phyloP scores from a whole-genome alignment of 2,797 vertebrate genomes.

The Eupleurogrammus muticus region DNA sequence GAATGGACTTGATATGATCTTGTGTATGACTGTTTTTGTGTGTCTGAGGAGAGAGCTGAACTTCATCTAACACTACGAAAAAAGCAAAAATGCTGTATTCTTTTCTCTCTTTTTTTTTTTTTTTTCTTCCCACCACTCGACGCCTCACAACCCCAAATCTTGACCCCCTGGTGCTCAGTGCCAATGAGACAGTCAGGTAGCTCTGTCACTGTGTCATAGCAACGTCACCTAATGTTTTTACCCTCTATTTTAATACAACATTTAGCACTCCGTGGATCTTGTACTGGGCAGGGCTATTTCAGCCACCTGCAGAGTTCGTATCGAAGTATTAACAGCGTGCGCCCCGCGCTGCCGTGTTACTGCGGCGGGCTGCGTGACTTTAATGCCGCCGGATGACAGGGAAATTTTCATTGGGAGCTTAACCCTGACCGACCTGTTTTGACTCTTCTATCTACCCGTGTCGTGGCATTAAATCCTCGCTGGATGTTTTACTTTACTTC shows the following conservation, averaged over 20 bases:
- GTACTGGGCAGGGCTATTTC: conserved; percentile 12
- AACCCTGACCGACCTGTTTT: conserved; percentile 38
- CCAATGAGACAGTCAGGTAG: conserved; percentile 16
- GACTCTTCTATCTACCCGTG: conserved; percentile 48
- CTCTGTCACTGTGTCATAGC: conserved; percentile 31
- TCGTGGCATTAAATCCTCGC: conserved; percentile 45
- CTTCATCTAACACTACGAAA: conserved; percentile 79
- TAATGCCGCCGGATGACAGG: conserved; percentile 21
- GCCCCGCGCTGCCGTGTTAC: conserved; percentile 9
- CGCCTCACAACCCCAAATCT: conserved; percentile 21
- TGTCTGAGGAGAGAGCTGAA: conserved; percentile 77
- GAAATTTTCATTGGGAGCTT: conserved; percentile 13
- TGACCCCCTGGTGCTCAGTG: conserved; percentile 17
- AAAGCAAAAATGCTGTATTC: conserved; percentile 64
- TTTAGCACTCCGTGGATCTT: conserved; percentile 41
- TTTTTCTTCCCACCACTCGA: not conserved
- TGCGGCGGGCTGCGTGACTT: not conserved
- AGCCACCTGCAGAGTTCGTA: conserved; percentile 21
- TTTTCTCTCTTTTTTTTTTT: conserved; percentile 38
- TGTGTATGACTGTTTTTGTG: conserved; percentile 67
- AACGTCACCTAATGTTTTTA: conserved; percentile 42
- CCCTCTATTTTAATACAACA: conserved; percentile 33
- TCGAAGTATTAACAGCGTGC: conserved; percentile 7
- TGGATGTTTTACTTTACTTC: conserved; percentile 22
- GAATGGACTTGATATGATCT: conserved; percentile 72